A percentile compares a stretch with the other conserved stretches of the same genome.
These are phyloP conservation scores for Fukomys damarensis DNA, from an alignment of 2,113 vertebrate genomes.

Conservation along the genomic window DNA sequence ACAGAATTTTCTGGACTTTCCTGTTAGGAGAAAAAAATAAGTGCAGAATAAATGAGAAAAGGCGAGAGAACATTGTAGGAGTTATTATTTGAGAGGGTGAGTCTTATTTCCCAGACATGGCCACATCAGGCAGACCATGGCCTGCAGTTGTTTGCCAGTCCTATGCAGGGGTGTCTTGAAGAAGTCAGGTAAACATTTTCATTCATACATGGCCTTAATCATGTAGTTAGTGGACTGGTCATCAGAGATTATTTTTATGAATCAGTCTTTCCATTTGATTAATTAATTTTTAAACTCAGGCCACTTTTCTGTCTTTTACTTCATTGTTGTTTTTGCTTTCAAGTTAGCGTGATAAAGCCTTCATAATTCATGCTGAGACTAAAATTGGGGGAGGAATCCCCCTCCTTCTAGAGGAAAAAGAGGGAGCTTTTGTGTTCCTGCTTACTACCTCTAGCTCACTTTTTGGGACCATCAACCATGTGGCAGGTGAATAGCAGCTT, in stretches of 20 bases:
- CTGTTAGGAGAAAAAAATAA: constrained; percentile 65
- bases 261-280: constrained; percentile 1
- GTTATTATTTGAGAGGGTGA: constrained; percentile 28
- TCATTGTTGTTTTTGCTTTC: background rate
- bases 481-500: background rate
- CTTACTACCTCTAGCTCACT: background rate
- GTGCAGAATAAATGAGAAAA: constrained; percentile 45
- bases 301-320: background rate
- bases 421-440: background rate
- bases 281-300: background rate
- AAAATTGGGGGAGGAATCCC: background rate
- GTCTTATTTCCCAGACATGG: constrained; percentile 69
- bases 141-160: constrained; percentile 73
- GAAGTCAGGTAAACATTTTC: constrained; percentile 53
- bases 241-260: constrained; percentile 59
- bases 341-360: constrained; percentile 38
- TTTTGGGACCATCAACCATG: background rate
- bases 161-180: constrained; percentile 54
- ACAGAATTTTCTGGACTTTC: constrained; percentile 67
- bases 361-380: constrained; percentile 46
- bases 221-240: constrained; percentile 53
- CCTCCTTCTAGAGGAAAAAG: background rate
- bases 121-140: constrained; percentile 51
- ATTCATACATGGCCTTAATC: constrained; percentile 48
- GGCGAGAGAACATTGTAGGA: background rate